phyloP scores from a whole-genome alignment of 2,888 invertebrate genomes.

The Heteropelma amictum region DNA sequence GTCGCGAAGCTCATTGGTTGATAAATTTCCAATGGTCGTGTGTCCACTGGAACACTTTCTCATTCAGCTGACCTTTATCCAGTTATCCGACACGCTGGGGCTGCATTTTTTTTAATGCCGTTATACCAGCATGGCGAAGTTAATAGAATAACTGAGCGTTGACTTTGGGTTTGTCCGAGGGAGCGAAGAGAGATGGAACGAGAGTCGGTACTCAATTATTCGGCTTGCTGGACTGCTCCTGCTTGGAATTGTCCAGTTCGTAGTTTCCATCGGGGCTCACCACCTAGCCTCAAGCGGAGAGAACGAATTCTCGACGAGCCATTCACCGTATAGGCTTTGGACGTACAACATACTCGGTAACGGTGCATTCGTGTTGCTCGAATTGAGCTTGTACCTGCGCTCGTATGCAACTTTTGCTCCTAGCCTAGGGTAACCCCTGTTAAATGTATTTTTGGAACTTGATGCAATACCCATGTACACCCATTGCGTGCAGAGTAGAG shows the following conservation, averaged over 20 bases:
- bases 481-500: too few species aligned
- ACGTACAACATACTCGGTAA: neutral
- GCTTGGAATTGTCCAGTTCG: slow-evolving; percentile 5
- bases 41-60: neutral
- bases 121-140: slow-evolving; percentile 46
- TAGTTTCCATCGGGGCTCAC: neutral
- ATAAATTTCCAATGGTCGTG: slow-evolving; percentile 33
- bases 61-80: neutral
- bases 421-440: neutral
- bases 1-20: slow-evolving; percentile 21
- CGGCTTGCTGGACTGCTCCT: slow-evolving; percentile 42
- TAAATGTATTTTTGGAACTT: too few species aligned
- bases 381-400: neutral
- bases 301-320: slow-evolving; percentile 7
- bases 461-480: too few species aligned
- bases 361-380: neutral
- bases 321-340: too few species aligned
- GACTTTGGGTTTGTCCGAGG: slow-evolving; percentile 47
- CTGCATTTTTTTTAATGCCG: slow-evolving; percentile 37
- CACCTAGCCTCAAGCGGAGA: too few species aligned
- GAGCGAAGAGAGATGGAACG: slow-evolving; percentile 56
- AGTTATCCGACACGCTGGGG: slow-evolving; percentile 13
- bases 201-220: slow-evolving; percentile 63
- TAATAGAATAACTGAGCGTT: slow-evolving; percentile 70
- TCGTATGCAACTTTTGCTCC: neutral